Evolutionary conservation across 2,888 invertebrate species (phyloP).

Genomic region (Pseudococcus jackbeardsleyi): DNA sequence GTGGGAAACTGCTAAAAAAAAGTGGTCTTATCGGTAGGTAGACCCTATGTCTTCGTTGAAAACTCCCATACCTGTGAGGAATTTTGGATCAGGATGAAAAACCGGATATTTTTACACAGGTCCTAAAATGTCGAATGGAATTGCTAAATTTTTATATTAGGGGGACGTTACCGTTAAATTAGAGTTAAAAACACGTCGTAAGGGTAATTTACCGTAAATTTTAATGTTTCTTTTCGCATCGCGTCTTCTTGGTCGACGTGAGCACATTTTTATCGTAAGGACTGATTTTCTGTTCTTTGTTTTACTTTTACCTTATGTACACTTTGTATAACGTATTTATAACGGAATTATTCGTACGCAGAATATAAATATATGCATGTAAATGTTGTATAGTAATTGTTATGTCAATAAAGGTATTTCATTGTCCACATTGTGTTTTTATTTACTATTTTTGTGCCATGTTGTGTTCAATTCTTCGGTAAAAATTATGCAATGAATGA

Average conservation of each 20-base stretch:
- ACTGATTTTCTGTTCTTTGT: conserved; percentile 53
- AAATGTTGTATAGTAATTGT: conserved; percentile 46
- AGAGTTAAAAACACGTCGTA: not conserved
- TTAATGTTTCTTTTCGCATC: conserved; percentile 30
- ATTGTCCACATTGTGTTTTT: conserved; percentile 20
- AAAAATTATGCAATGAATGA: no score
- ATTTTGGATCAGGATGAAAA: no score
- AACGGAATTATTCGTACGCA: conserved; percentile 50
- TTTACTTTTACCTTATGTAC: conserved; percentile 20
- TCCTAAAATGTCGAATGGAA: no score
- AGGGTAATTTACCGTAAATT: conserved; percentile 49
- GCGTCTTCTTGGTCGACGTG: conserved; percentile 13
- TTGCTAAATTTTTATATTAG: no score
- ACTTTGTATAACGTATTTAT: conserved; percentile 55
- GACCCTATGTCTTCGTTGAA: no score
- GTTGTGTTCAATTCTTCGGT: no score
- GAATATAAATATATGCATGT: conserved; percentile 4
- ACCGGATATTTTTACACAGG: no score
- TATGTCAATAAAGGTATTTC: conserved; percentile 45
- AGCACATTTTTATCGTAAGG: conserved; percentile 44
- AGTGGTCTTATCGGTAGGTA: no score
- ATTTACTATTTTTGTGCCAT: not conserved
- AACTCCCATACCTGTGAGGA: no score
- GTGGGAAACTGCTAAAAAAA: no score
- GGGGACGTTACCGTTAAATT: not conserved